Conservation (phyloP, 2,888 invertebrate species). For the Tricholauxania praeusta region DNA sequence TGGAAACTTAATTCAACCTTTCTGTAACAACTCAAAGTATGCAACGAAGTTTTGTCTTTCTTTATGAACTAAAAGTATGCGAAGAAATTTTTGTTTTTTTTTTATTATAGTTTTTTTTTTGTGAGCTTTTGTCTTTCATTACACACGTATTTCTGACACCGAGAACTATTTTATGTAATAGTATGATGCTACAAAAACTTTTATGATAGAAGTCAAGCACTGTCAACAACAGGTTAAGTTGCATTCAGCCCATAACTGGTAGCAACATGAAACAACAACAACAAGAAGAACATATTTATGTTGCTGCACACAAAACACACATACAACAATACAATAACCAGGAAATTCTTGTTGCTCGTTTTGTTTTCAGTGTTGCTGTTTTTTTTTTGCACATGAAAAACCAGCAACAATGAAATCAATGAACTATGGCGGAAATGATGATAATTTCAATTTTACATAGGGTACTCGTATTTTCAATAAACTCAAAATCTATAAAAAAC, state of each 20-base stretch:
- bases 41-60: no score
- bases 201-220: no score
- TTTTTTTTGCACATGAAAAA: not conserved
- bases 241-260: not conserved
- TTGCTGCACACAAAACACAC: not conserved
- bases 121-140: no score
- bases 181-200: no score
- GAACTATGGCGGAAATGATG: constrained; percentile 21
- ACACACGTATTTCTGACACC: no score
- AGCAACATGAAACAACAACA: constrained; percentile 9
- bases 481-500: not conserved
- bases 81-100: no score
- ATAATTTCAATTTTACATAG: not conserved
- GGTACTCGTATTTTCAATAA: not conserved
- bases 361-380: not conserved
- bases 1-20: no score
- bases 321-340: constrained; percentile 11
- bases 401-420: constrained; percentile 21
- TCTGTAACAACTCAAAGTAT: no score
- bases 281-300: not conserved
- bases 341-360: constrained; percentile 6
- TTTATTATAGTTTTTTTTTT: no score
- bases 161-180: no score
- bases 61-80: no score
- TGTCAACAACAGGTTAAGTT: no score